These are phyloP conservation scores for Ladona fulva DNA, from an alignment of 1,140 invertebrate genomes.

Conservation along the genomic window DNA sequence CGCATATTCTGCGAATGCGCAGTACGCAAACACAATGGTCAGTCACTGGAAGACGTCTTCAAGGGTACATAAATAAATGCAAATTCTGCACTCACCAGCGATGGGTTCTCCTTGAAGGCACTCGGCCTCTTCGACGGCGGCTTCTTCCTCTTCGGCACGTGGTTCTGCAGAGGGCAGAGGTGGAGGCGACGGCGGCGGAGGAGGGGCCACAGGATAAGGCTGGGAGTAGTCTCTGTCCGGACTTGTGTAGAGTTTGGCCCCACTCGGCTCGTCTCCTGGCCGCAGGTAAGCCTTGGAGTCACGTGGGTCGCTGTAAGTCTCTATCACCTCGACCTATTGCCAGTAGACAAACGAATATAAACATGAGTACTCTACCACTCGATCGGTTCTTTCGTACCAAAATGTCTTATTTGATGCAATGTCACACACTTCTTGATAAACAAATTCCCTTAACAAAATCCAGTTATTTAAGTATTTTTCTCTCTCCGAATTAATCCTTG, in stretches of 20 bases:
- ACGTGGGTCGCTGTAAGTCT: slow-evolving; percentile 42
- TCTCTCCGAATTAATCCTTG: too few species aligned
- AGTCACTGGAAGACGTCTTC: too few species aligned
- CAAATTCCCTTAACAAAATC: too few species aligned
- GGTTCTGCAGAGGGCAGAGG: too few species aligned
- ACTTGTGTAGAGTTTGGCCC: slow-evolving; percentile 41
- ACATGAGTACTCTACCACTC: too few species aligned
- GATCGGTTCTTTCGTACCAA: neutral
- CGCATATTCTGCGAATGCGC: too few species aligned
- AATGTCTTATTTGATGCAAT: too few species aligned
- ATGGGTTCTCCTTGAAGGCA: slow-evolving; percentile 22
- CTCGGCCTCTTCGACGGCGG: slow-evolving; percentile 20
- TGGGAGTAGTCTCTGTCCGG: slow-evolving; percentile 47
- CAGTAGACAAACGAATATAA: too few species aligned
- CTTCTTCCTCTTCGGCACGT: slow-evolving; percentile 17
- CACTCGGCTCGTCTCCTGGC: slow-evolving; percentile 35
- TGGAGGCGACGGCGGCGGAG: slow-evolving; percentile 14
- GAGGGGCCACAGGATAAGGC: slow-evolving; percentile 33
- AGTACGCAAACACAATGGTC: too few species aligned
- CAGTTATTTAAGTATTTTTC: too few species aligned
- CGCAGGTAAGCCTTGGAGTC: slow-evolving; percentile 41
- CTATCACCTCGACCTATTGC: slow-evolving; percentile 40
- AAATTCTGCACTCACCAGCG: neutral
- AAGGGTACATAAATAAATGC: too few species aligned
- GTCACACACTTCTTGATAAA: too few species aligned